These are phyloP conservation scores for Cydia splendana DNA, from an alignment of 1,140 invertebrate genomes.

Conservation along the genomic window DNA sequence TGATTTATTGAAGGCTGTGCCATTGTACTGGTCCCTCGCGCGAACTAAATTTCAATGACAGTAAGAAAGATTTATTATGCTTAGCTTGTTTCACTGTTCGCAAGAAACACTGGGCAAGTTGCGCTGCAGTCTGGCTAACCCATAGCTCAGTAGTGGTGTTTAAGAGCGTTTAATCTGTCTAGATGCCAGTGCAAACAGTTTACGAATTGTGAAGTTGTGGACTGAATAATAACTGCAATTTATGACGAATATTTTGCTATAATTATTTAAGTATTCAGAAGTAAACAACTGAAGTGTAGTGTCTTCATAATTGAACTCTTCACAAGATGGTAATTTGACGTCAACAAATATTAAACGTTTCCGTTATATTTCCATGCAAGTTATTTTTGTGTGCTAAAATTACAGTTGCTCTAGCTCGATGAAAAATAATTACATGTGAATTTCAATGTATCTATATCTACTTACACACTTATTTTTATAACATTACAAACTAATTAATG, in stretches of 20 bases:
- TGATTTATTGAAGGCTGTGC: slow-evolving; percentile 47
- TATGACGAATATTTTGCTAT: not conserved
- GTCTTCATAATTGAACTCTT: too few species aligned
- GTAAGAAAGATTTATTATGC: slow-evolving; percentile 66
- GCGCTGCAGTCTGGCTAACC: slow-evolving; percentile 63
- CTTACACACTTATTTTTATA: too few species aligned
- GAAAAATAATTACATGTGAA: too few species aligned
- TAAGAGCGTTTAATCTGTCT: slow-evolving; percentile 67
- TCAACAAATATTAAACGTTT: too few species aligned
- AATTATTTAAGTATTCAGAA: not conserved
- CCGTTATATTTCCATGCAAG: too few species aligned
- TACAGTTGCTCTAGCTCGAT: too few species aligned
- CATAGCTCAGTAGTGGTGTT: slow-evolving; percentile 61
- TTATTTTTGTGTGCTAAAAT: too few species aligned
- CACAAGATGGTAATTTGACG: too few species aligned
- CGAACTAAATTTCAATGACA: slow-evolving; percentile 71
- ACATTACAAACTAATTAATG: too few species aligned
- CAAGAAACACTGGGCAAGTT: slow-evolving; percentile 66
- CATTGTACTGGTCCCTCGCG: slow-evolving; percentile 41
- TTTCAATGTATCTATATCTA: too few species aligned
- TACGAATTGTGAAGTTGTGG: not conserved
- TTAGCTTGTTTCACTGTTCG: slow-evolving; percentile 59
- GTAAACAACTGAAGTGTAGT: not conserved
- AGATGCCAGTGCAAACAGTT: slow-evolving; percentile 55
- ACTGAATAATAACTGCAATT: slow-evolving; percentile 8